Evolutionary conservation across 2,888 invertebrate genomes (phyloP), one percentile per base, ranked within the genome.

Genomic region (Nephrotoma appendiculata): DNA sequence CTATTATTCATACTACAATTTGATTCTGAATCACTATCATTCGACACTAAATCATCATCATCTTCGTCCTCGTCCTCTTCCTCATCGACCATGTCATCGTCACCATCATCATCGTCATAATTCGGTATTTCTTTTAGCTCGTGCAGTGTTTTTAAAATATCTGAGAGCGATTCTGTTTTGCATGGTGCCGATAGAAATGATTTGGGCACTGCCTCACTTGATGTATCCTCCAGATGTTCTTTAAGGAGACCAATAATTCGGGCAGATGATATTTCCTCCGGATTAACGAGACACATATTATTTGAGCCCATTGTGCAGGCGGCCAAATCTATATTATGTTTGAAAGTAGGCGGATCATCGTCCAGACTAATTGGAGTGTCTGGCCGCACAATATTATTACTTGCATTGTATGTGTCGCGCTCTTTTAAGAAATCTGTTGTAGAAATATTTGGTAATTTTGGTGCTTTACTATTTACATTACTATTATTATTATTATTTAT

Each of bases 251-350:
- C 42, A 41, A 86, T 52, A n/a, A 86, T 52, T 41, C 43, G 19
- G 42, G 71, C 71, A 3, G 86, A 83, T 86, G 86, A 44, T 57
- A 12, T 6, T 11, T 85, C 85, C 1, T 85, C 85, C 6, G 85
- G 19, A 85, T 85, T 43, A 42, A 57, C 88, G 83, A 91, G 86
- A n/a, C 89, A 89, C 2, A 91, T 91, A 71, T 91, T 91, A 88
- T 92, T 92, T 88, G 92, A 92, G 87, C 92, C 92, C 89, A 91
- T 90, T 7, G 91, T 89, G 87, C 91, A 92, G 87, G 91, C 92
- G 12, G 89, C 89, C 87, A 92, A 88, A 88, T 92, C 91, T 19
- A 91, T 90, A 86, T 89, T 89, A 87, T 92, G 92, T 15, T 89
- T 90, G 87, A 91, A 91, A 83, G 90, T 90, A 11, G 89, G 89